Conservation (phyloP, 2,113 vertebrate genomes). For the Prochilodus magdalenae region DNA sequence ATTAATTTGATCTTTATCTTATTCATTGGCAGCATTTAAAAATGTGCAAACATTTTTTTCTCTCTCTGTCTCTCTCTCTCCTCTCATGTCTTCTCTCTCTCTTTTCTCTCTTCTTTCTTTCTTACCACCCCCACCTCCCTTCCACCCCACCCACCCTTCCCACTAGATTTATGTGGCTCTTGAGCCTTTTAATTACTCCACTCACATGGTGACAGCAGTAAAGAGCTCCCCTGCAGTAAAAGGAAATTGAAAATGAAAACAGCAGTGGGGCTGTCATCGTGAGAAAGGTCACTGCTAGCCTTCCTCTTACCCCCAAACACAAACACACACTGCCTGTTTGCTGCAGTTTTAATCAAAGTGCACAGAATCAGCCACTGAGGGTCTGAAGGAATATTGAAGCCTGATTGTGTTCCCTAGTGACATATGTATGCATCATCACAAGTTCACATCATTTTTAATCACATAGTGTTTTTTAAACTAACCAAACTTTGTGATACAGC, state of each 20-base stretch:
- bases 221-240: conserved; percentile 35
- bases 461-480: no score
- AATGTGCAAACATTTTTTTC: not conserved
- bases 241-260: conserved; percentile 56
- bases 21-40: no score
- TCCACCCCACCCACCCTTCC: conserved; percentile 15
- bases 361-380: not conserved
- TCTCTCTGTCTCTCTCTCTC: not conserved
- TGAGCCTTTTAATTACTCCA: conserved; percentile 57
- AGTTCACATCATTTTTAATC: no score
- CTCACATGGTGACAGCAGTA: conserved; percentile 25
- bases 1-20: no score
- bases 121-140: no score
- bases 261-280: conserved; percentile 20
- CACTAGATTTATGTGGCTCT: conserved; percentile 41
- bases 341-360: conserved; percentile 38
- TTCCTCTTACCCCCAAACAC: not conserved
- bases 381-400: not conserved
- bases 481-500: no score
- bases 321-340: not conserved
- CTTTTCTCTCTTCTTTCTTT: not conserved
- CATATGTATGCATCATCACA: not conserved
- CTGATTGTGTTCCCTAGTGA: not conserved
- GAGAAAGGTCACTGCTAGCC: conserved; percentile 40
- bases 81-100: not conserved